Percentiles rank a stretch among this genome's conserved stretches.
phyloP scores from a whole-genome alignment of 2,888 invertebrate genomes.

The Nesidiocoris tenuis region DNA sequence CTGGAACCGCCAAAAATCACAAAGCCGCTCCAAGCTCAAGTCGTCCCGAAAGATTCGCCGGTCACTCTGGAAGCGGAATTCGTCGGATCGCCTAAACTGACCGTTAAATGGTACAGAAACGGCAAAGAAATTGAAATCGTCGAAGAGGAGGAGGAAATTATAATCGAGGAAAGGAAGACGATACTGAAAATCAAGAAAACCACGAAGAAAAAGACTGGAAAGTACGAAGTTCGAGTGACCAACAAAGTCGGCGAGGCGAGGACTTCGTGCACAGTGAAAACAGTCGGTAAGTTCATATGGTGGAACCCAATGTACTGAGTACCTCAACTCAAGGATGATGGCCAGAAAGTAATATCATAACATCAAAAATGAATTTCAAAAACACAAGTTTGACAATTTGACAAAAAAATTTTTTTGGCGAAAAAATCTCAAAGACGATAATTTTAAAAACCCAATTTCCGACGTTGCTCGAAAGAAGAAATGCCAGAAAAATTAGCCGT shows the following conservation, averaged over 20 bases:
- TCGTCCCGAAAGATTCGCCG: constrained; percentile 68
- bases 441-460: too few relatives aligned
- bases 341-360: too few relatives aligned
- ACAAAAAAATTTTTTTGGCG: too few relatives aligned
- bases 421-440: too few relatives aligned
- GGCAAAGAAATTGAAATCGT: constrained; percentile 74
- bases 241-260: constrained; percentile 76
- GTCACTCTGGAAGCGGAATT: constrained; percentile 71
- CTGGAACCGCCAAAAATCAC: constrained; percentile 72
- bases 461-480: too few relatives aligned
- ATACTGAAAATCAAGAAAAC: constrained; percentile 66
- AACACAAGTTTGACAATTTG: too few relatives aligned
- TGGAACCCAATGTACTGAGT: background rate
- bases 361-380: background rate
- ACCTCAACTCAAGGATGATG: background rate
- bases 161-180: constrained; percentile 65
- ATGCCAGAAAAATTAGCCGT: too few relatives aligned
- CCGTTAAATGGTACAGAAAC: constrained; percentile 81
- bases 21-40: constrained; percentile 73
- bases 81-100: constrained; percentile 69
- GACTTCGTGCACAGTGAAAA: constrained; percentile 78
- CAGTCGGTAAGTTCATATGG: constrained; percentile 57
- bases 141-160: constrained; percentile 63
- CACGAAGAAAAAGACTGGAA: constrained; percentile 75
- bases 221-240: constrained; percentile 82